Percentiles rank a stretch among this genome's conserved stretches.
Conservation (phyloP, 2,888 invertebrate species). For the Tupiocoris notatus region DNA sequence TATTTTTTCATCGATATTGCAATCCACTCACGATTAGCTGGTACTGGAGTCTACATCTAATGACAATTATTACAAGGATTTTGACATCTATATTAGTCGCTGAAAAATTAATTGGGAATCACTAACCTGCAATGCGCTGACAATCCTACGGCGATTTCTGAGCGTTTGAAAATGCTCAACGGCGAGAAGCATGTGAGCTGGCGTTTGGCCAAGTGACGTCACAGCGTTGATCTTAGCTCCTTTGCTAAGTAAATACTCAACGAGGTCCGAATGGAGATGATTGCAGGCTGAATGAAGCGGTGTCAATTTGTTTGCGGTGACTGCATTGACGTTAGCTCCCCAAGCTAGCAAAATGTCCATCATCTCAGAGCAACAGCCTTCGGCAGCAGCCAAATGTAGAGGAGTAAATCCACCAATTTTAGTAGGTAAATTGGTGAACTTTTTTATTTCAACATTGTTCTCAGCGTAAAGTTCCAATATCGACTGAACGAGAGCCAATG, state of each 20-base stretch:
- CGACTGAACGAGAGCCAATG: background rate
- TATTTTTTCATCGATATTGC: too few relatives aligned
- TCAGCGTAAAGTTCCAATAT: background rate
- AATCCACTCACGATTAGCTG: background rate
- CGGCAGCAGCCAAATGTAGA: background rate
- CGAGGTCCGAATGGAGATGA: background rate
- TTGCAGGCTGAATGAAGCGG: slow-evolving; percentile 15
- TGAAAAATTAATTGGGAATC: background rate
- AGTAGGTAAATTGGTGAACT: background rate
- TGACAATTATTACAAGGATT: too few relatives aligned
- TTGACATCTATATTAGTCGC: background rate
- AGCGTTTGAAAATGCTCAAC: background rate
- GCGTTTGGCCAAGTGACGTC: background rate
- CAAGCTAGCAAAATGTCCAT: slow-evolving; percentile 1
- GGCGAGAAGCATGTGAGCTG: slow-evolving; percentile 7
- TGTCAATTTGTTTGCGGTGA: background rate
- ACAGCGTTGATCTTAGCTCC: slow-evolving; percentile 8
- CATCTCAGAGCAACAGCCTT: background rate
- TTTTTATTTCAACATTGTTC: background rate
- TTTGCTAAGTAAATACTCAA: slow-evolving; percentile 1
- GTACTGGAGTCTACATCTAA: background rate
- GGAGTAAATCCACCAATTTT: background rate
- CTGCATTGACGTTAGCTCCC: slow-evolving; percentile 3
- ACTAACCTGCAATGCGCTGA: background rate
- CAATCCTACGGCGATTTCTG: background rate